Percentiles rank a stretch among this genome's conserved stretches.
These are phyloP conservation scores for Psittacula derbiana DNA, from an alignment of 2,797 vertebrate species.

Conservation along the genomic window DNA sequence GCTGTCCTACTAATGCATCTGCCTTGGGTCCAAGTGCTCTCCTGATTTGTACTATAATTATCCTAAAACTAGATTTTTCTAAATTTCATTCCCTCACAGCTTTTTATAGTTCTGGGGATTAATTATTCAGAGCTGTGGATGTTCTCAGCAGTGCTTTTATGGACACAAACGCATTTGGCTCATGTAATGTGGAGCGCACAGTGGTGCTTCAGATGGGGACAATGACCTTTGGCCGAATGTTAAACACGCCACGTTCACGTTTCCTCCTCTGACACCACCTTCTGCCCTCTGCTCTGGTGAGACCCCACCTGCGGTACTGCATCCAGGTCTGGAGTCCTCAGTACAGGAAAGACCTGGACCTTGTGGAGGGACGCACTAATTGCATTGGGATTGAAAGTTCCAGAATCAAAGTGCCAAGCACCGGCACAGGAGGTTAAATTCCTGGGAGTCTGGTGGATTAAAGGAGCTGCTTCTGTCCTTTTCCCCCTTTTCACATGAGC, in stretches of 20 bases:
- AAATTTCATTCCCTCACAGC: constrained; percentile 48
- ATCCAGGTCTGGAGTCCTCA: not conserved
- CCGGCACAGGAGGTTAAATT: not conserved
- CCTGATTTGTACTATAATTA: constrained; percentile 68
- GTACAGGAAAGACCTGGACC: not conserved
- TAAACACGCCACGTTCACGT: accelerated
- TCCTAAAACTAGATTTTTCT: constrained; percentile 67
- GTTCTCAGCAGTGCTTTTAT: constrained; percentile 30
- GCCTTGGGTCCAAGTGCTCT: constrained; percentile 48
- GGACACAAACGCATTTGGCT: not conserved
- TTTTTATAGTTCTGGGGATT: constrained; percentile 67
- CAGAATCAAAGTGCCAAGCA: not conserved
- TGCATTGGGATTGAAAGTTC: not conserved
- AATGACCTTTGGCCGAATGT: not conserved
- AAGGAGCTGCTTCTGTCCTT: not conserved
- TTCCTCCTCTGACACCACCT: not conserved
- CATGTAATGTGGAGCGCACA: not conserved
- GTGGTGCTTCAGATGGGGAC: not conserved
- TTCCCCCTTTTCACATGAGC: not conserved
- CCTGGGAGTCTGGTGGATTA: not conserved
- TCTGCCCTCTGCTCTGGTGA: not conserved
- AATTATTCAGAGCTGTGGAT: constrained; percentile 64
- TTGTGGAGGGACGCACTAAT: not conserved
- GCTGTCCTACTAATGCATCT: constrained; percentile 51
- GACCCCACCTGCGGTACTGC: not conserved